Evolutionary conservation across 2,797 vertebrate genomes (phyloP).

Genomic region (Melanotaenia nigrans): DNA sequence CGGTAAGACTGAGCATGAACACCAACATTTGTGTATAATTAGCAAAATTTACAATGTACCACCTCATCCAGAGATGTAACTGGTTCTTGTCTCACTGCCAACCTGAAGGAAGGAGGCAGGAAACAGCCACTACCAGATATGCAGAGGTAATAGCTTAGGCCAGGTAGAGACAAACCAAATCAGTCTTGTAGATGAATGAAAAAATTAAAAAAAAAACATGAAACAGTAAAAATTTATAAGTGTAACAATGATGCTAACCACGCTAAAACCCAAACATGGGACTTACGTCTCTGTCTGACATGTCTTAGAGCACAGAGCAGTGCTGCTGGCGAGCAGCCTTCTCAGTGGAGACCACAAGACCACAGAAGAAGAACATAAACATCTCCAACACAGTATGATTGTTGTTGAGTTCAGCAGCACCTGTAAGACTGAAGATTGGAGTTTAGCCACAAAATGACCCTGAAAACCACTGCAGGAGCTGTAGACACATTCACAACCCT

Average conservation of each 20-base stretch:
- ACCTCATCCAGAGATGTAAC: not conserved
- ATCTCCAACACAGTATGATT: constrained; percentile 9
- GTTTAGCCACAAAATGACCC: not conserved
- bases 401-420: constrained; percentile 8
- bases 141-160: not conserved
- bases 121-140: not conserved
- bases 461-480: not conserved
- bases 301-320: not conserved
- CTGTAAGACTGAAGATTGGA: not conserved
- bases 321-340: constrained; percentile 12
- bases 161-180: not conserved
- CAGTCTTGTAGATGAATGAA: not conserved
- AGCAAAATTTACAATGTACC: not conserved
- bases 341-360: constrained; percentile 26
- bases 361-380: constrained; percentile 20
- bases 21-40: not conserved
- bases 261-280: not conserved
- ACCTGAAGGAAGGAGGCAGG: not conserved
- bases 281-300: constrained; percentile 12
- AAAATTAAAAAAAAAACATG: not conserved
- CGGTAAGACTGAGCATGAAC: constrained; percentile 56
- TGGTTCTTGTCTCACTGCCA: not conserved
- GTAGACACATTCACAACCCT: not conserved
- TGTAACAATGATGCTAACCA: constrained; percentile 1
- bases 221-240: not conserved